Conservation (phyloP, 1,140 invertebrate species). For the Danaus plexippus region DNA sequence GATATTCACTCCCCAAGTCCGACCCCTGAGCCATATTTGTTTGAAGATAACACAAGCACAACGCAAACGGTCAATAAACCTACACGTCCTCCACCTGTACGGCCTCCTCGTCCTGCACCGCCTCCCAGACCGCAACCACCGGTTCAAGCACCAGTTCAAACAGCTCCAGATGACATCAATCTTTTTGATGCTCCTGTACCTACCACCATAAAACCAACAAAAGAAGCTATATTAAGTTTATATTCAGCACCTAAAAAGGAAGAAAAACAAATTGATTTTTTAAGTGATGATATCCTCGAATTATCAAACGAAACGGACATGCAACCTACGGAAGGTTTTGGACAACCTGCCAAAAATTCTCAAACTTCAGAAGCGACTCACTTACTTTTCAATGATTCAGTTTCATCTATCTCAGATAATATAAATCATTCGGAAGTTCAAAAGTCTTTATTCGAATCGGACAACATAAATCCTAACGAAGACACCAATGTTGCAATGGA, state of each 20-base stretch:
- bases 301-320: slow-evolving; percentile 36
- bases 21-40: slow-evolving; percentile 78
- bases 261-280: slow-evolving; percentile 68
- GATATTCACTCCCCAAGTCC: slow-evolving; percentile 87
- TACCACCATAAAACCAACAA: slow-evolving; percentile 61
- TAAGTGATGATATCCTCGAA: slow-evolving; percentile 71
- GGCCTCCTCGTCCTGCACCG: slow-evolving; percentile 41
- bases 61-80: slow-evolving; percentile 50
- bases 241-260: slow-evolving; percentile 73
- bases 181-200: slow-evolving; percentile 65
- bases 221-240: slow-evolving; percentile 78
- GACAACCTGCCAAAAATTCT: slow-evolving; percentile 3
- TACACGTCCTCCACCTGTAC: slow-evolving; percentile 42
- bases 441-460: slow-evolving; percentile 13
- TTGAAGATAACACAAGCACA: slow-evolving; percentile 25
- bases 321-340: slow-evolving; percentile 26
- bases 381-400: slow-evolving; percentile 24
- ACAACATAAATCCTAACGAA: slow-evolving; percentile 11
- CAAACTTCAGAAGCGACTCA: slow-evolving; percentile 11
- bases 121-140: slow-evolving; percentile 43
- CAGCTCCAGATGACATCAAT: slow-evolving; percentile 54
- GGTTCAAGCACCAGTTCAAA: slow-evolving; percentile 21
- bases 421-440: slow-evolving; percentile 5
- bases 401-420: slow-evolving; percentile 3
- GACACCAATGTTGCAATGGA: slow-evolving; percentile 46